A percentile compares a stretch with the other conserved stretches of the same genome.
phyloP scores from a whole-genome alignment of 2,797 vertebrate genomes.

The Podarcis siculus region DNA sequence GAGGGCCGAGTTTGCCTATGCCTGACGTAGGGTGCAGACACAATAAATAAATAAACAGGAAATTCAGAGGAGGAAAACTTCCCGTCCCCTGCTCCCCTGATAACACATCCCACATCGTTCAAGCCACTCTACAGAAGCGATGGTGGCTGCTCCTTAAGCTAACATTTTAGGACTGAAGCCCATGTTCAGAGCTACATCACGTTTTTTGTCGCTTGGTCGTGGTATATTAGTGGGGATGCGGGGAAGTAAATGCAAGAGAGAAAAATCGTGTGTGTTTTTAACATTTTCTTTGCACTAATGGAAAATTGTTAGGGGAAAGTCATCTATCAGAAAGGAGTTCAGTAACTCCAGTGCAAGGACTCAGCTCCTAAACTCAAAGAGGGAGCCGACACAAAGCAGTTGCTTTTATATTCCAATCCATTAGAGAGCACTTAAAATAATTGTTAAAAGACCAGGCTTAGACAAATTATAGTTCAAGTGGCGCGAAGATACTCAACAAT shows the following conservation, averaged over 20 bases:
- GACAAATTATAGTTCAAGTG: constrained; percentile 64
- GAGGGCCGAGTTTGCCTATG: too few relatives aligned
- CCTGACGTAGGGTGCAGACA: too few relatives aligned
- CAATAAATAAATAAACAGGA: too few relatives aligned
- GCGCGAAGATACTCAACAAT: constrained; percentile 67
- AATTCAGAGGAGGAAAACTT: too few relatives aligned
- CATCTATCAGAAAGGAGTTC: constrained; percentile 45
- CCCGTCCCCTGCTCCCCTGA: too few relatives aligned
- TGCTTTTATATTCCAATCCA: constrained; percentile 59
- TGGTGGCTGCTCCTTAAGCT: too few relatives aligned
- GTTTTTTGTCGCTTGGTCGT: neutral
- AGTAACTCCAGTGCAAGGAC: constrained; percentile 48
- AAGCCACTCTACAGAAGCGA: too few relatives aligned
- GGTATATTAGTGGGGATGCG: too few relatives aligned
- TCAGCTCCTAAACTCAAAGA: constrained; percentile 31
- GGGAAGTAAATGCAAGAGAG: too few relatives aligned
- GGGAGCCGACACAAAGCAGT: constrained; percentile 52
- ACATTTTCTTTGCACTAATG: constrained; percentile 6
- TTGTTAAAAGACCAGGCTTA: constrained; percentile 62
- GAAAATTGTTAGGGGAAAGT: constrained; percentile 32
- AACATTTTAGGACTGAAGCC: neutral
- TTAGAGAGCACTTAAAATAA: constrained; percentile 69
- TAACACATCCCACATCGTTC: too few relatives aligned
- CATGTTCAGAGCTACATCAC: neutral
- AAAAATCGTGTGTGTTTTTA: too few relatives aligned